These are phyloP conservation scores for Neotoxoptera formosana DNA, from an alignment of 1,140 invertebrate species.

Conservation along the genomic window DNA sequence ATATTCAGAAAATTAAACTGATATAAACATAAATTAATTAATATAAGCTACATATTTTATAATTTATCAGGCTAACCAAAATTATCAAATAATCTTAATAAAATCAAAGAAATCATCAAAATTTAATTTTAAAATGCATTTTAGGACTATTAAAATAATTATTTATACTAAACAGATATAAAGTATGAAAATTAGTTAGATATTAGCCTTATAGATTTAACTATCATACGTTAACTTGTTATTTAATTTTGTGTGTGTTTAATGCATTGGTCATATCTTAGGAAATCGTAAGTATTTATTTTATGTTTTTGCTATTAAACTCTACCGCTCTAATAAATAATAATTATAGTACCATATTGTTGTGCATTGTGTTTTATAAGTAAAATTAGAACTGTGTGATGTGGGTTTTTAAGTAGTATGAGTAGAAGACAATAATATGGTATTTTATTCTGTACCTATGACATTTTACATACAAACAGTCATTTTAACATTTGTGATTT, in stretches of 20 bases:
- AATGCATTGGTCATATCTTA: constrained; percentile 62
- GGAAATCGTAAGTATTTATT: constrained; percentile 74
- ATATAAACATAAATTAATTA: not conserved
- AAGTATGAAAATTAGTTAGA: not conserved
- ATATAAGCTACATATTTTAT: not conserved
- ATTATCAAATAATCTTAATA: not conserved
- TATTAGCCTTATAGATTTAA: not conserved
- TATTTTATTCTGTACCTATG: not conserved
- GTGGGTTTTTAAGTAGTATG: constrained; percentile 35
- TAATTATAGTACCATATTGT: not conserved
- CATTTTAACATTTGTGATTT: not conserved
- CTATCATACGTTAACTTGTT: constrained; percentile 16
- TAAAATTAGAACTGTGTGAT: constrained; percentile 37
- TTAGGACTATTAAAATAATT: not conserved
- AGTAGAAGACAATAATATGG: not conserved
- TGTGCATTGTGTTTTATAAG: constrained; percentile 5
- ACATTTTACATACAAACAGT: not conserved
- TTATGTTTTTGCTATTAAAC: constrained; percentile 25
- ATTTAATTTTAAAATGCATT: not conserved
- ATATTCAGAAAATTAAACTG: not conserved
- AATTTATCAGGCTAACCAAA: not conserved
- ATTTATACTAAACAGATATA: not conserved
- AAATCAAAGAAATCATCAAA: not conserved
- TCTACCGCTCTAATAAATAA: not conserved
- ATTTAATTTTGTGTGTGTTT: constrained; percentile 60